Percentiles rank a stretch among this genome's conserved stretches.
Evolutionary conservation across 1,140 invertebrate genomes (phyloP).

Genomic region (Latrodectus geometricus): DNA sequence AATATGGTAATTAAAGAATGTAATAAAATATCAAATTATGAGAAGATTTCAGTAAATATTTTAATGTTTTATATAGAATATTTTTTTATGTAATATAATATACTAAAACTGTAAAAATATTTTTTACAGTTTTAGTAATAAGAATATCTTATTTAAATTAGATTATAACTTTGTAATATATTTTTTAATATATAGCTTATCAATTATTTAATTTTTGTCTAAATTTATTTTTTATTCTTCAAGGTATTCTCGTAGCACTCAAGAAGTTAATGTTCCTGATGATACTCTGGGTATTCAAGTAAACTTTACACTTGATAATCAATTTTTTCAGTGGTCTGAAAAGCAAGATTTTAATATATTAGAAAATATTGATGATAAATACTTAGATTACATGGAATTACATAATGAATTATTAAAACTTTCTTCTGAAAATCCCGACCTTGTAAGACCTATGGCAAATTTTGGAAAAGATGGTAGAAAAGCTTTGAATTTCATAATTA

Average conservation of each 20-base stretch:
- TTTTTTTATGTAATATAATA: too few species aligned
- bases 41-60: too few species aligned
- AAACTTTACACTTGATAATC: constrained; percentile 85
- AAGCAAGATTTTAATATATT: constrained; percentile 78
- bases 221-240: constrained; percentile 53
- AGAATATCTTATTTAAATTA: too few species aligned
- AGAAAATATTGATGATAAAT: constrained; percentile 72
- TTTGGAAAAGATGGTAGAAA: constrained; percentile 33
- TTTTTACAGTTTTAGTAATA: too few species aligned
- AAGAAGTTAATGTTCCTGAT: constrained; percentile 75
- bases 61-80: too few species aligned
- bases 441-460: constrained; percentile 69
- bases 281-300: constrained; percentile 73
- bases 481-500: constrained; percentile 43
- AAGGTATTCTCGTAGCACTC: constrained; percentile 77
- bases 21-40: too few species aligned
- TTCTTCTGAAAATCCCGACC: constrained; percentile 75
- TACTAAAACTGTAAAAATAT: too few species aligned
- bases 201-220: constrained; percentile 4
- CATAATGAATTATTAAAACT: constrained; percentile 75
- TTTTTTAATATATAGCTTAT: too few species aligned
- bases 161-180: too few species aligned
- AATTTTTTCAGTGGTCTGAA: constrained; percentile 82
- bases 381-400: constrained; percentile 77
- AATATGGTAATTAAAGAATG: too few species aligned